A percentile compares a stretch with the other conserved stretches of the same genome.
phyloP scores from a whole-genome alignment of 2,797 vertebrate genomes.

The Hippopotamyrus pictus region DNA sequence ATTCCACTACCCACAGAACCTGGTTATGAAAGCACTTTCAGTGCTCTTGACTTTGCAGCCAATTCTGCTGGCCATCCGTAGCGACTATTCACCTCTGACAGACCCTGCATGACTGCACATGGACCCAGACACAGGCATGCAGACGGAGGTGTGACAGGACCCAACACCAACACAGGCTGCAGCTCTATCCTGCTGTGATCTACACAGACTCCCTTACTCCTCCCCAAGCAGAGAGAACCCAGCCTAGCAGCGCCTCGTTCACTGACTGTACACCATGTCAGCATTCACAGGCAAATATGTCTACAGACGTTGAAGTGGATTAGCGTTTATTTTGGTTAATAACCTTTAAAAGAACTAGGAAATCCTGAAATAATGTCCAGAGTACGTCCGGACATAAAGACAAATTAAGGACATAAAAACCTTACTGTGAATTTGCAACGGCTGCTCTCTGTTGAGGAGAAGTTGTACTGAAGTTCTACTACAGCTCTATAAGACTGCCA shows the following conservation, averaged over 20 bases:
- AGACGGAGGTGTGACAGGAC: conserved; percentile 31
- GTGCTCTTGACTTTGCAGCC: background rate
- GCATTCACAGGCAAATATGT: background rate
- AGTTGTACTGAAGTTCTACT: conserved; percentile 16
- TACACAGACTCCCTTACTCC: conserved; percentile 24
- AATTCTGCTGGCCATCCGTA: background rate
- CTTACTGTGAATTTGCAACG: background rate
- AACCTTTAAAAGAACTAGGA: background rate
- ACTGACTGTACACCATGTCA: background rate
- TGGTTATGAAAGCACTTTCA: background rate
- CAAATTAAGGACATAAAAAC: background rate
- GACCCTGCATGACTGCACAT: conserved; percentile 38
- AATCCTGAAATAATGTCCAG: background rate
- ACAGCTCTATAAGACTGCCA: conserved; percentile 27
- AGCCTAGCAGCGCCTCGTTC: background rate
- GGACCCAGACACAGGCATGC: conserved; percentile 44
- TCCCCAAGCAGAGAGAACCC: conserved; percentile 36
- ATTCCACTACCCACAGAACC: background rate
- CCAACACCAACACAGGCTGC: conserved; percentile 20
- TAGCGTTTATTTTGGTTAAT: background rate
- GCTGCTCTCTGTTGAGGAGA: conserved; percentile 43
- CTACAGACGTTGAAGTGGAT: background rate
- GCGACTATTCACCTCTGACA: background rate
- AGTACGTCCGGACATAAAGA: background rate
- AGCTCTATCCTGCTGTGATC: conserved; percentile 1